Percentiles rank a stretch among this genome's conserved stretches.
Evolutionary conservation across 2,113 vertebrate genomes (phyloP).

Genomic region (Neodontobutis hainanensis): DNA sequence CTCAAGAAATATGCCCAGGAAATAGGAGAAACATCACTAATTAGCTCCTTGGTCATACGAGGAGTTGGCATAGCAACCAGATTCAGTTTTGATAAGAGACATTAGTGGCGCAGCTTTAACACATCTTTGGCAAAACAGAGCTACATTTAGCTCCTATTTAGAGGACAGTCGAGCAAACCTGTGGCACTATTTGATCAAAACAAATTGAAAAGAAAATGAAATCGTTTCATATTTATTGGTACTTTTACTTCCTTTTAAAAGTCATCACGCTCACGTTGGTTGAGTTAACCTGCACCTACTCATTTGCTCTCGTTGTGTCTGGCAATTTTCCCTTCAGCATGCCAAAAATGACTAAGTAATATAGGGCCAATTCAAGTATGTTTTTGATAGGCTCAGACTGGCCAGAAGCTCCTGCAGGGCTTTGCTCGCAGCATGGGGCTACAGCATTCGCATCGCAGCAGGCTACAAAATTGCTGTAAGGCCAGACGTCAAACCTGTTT

Average conservation of each 20-base stretch:
- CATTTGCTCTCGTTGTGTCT: not conserved
- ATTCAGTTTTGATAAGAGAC: conserved; percentile 15
- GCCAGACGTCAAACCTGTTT: conserved; percentile 43
- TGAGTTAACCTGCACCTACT: not conserved
- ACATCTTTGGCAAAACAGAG: conserved; percentile 2
- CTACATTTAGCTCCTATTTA: conserved; percentile 9
- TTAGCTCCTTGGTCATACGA: conserved; percentile 13
- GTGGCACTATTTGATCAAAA: not conserved
- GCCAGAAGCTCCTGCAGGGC: conserved; percentile 38
- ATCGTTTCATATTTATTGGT: not conserved
- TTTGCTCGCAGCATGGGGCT: conserved; percentile 30
- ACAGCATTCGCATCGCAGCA: conserved; percentile 45
- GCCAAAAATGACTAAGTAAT: not conserved
- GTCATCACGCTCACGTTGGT: not conserved
- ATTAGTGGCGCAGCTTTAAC: not conserved
- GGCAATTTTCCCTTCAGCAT: not conserved
- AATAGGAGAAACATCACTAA: conserved; percentile 4
- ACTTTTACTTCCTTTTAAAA: not conserved
- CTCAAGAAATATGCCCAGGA: not conserved
- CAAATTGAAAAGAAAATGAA: not conserved
- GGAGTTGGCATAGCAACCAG: conserved; percentile 12
- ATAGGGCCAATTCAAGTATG: not conserved
- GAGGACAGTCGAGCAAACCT: not conserved
- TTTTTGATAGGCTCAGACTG: conserved; percentile 1
- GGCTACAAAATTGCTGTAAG: conserved; percentile 39